A percentile compares a stretch with the other conserved stretches of the same genome.
Conservation (phyloP, 1,140 invertebrate species). For the Drosophila erecta region DNA sequence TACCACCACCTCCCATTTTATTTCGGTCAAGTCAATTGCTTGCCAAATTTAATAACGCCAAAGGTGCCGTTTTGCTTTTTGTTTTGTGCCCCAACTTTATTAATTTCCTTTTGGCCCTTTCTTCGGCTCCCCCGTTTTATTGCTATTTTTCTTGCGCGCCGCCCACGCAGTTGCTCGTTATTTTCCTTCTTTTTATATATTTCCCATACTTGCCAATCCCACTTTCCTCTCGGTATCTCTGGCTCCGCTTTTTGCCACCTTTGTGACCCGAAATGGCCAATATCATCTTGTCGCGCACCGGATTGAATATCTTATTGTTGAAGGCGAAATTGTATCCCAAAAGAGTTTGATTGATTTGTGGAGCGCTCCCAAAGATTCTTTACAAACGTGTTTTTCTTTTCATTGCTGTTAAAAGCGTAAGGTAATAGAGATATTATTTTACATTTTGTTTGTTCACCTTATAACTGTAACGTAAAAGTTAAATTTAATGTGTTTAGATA, state of each 20-base stretch:
- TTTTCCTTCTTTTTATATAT: conserved; percentile 22
- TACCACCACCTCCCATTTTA: neutral
- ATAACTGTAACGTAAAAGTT: too few species aligned
- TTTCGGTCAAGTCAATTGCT: conserved; percentile 69
- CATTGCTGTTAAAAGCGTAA: too few species aligned
- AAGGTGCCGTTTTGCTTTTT: conserved; percentile 55
- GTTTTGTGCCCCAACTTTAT: conserved; percentile 49
- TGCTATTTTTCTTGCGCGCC: conserved; percentile 14
- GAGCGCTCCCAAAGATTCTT: conserved; percentile 2
- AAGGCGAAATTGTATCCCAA: conserved; percentile 30
- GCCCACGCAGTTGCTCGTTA: conserved; percentile 52
- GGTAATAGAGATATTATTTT: too few species aligned
- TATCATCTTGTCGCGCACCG: conserved; percentile 30
- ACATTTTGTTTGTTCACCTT: too few species aligned
- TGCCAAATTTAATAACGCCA: conserved; percentile 72
- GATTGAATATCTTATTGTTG: conserved; percentile 48
- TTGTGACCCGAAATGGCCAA: conserved; percentile 39
- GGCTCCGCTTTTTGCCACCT: conserved; percentile 11
- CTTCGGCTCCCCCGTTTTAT: conserved; percentile 7
- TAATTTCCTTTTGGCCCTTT: conserved; percentile 43
- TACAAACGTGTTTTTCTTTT: too few species aligned
- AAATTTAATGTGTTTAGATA: too few species aligned
- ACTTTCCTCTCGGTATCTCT: conserved; percentile 14
- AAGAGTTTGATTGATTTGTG: conserved; percentile 62
- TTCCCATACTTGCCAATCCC: conserved; percentile 10